Evolutionary conservation across 2,888 invertebrate genomes (phyloP), one percentile per base, ranked within the genome.

Genomic region (Trachelus troglodyta): DNA sequence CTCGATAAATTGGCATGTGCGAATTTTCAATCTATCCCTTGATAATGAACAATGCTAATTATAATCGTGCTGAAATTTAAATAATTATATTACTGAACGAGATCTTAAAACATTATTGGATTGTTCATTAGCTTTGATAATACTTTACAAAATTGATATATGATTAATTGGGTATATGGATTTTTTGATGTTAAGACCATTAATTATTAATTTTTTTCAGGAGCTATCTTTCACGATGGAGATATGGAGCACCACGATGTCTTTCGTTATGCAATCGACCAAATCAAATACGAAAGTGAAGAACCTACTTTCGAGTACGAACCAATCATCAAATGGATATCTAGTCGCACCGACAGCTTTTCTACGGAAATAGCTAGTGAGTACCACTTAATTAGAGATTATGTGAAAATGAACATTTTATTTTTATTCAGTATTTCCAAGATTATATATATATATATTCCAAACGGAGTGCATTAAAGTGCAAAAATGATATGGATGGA

Each of bases 221-320:
- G 90, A 75, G 89, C 86, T n/a, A 90, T 90, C 78, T 90, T 90
- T 82, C 88, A 89, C 80, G 83, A 78, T 31, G 87, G 82, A n/a
- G 88, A 89, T 73, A 86, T 85, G 40, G 86, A 87, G 75, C 82
- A 85, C 73, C 76, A 79, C 68, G 77, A 78, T 37, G 87, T 88
- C 33, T 89, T 90, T 75, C 12, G 35, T 56, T 84, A 82, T 79
- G 90, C 90, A 34, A 82, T 89, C 31, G 56, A 77, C 33, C 82
- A 84, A 68, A 69, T 88, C 33, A 84, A 34, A 77, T 79, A 77
- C 69, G 86, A 89, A 74, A 78, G 85, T 56, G 75, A 84, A 37
- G 86, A 87, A 74, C 87, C 89, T 73, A 81, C 86, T 35, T 90
- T 87, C 81, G 79, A 86, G 73, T 77, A 90, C 40, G 34, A 86